These are phyloP conservation scores for Lethocerus indicus DNA, from an alignment of 1,140 invertebrate species.

Conservation along the genomic window DNA sequence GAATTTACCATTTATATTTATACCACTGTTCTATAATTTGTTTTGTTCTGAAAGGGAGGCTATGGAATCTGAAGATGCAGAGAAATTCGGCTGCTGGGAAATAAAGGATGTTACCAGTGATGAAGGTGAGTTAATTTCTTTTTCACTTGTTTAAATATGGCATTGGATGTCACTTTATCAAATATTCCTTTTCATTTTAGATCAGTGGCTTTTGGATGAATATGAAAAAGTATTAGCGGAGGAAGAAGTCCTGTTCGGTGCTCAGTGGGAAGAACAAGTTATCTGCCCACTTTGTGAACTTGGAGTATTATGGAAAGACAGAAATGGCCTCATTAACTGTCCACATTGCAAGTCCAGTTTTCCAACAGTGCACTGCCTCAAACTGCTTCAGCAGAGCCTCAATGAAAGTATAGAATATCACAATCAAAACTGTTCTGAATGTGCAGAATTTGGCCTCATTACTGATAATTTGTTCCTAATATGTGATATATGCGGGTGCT, in stretches of 20 bases:
- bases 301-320: too few species aligned
- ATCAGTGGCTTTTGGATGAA: conserved; percentile 24
- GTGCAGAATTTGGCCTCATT: conserved; percentile 18
- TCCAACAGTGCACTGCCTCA: not conserved
- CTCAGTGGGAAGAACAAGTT: conserved; percentile 15
- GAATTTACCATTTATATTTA: too few species aligned
- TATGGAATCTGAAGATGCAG: too few species aligned
- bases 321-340: conserved; percentile 11
- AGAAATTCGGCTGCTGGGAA: too few species aligned
- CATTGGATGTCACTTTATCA: conserved; percentile 17
- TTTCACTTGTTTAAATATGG: conserved; percentile 1
- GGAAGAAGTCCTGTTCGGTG: conserved; percentile 20
- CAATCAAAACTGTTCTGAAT: conserved; percentile 20
- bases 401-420: conserved; percentile 22
- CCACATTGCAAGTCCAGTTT: not conserved
- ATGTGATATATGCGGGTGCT: conserved; percentile 2
- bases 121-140: not conserved
- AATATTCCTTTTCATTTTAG: conserved; percentile 13
- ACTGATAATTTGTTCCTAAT: conserved; percentile 17
- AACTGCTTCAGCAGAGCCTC: not conserved
- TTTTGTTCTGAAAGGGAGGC: too few species aligned
- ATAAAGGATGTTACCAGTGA: too few species aligned
- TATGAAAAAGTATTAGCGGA: conserved; percentile 23
- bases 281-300: conserved; percentile 10
- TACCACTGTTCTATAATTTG: too few species aligned